Conservation (phyloP, 2,797 vertebrate species). For the Podarcis lilfordi region DNA sequence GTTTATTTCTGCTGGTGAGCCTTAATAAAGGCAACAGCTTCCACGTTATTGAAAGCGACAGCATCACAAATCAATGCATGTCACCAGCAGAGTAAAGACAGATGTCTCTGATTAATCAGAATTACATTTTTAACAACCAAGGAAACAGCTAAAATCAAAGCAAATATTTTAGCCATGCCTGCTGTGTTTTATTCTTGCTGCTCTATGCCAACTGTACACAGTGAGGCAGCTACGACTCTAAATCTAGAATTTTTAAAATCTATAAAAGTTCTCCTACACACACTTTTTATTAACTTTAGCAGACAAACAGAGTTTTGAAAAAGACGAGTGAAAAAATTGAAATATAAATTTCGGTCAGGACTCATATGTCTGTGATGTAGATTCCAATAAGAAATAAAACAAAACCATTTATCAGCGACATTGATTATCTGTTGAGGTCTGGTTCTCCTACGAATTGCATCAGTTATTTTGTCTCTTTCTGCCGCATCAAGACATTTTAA, state of each 20-base stretch:
- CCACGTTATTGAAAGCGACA: constrained; percentile 72
- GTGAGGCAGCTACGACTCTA: constrained; percentile 36
- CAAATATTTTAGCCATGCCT: constrained; percentile 62
- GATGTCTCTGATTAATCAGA: constrained; percentile 80
- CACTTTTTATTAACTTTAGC: neutral
- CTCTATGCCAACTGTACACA: neutral
- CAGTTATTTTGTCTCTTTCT: neutral
- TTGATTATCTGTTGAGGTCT: neutral
- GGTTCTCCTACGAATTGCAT: neutral
- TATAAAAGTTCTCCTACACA: neutral
- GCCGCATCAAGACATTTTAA: neutral
- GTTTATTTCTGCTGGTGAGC: constrained; percentile 67
- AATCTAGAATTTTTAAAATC: constrained; percentile 37
- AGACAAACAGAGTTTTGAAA: neutral
- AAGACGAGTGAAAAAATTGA: neutral
- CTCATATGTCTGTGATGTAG: neutral
- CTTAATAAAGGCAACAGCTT: constrained; percentile 74
- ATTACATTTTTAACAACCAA: constrained; percentile 75
- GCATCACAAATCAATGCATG: constrained; percentile 79
- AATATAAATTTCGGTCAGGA: neutral
- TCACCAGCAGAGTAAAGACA: constrained; percentile 77
- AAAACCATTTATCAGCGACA: neutral
- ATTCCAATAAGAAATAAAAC: neutral
- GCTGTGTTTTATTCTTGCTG: constrained; percentile 39
- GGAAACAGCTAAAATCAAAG: constrained; percentile 79